Evolutionary conservation across 2,113 vertebrate species (phyloP), one percentile per base, ranked within the genome.

Genomic region (Rostratula benghalensis): DNA sequence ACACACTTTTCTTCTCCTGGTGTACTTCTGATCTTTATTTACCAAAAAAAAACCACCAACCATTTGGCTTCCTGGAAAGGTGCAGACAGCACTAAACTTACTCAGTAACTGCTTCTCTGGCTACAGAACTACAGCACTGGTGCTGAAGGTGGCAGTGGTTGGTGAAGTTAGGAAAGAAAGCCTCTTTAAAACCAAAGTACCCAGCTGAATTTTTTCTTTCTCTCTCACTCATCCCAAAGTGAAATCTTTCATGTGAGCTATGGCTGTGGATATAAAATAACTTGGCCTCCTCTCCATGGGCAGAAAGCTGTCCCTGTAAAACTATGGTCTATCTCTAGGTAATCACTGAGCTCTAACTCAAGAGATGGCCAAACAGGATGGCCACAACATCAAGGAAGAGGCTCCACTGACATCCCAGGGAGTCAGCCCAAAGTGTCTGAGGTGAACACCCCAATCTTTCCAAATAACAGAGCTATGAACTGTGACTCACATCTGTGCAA

Each of bases 301-400:
- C 53, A 59, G 51, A 93, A 86, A 46, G 11, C 9, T 69, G 21
- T 50, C 50, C 18, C 46, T 65, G 2, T 56, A 65, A 53, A 22
- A 53, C 45, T 39, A 33, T 28, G 51, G 15, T 57, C 51, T 56
- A 30, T 48, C 33, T 45, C 27, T 53, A 30, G 45, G 25, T 41
- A 77, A 59, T 30, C 0, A 0, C 39, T 77, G 57, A 67, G 69
- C 12, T 31, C n/a, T 39, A 17, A 76, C 23, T 50, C 63, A 56
- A 50, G 71, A 48, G 16, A 35, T 22, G 48, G 51, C 25, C 67
- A 17, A 83, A 79, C 1, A 71, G 43, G 30, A 75, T 37, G 9
- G 30, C 48, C 50, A 60, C 11, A 74, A 12, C 16, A 43, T 23
- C 17, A 13, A 57, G 57, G 25, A 79, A 83, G 3, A 68, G 59